Percentiles rank a stretch among this genome's conserved stretches.
phyloP scores from a whole-genome alignment of 2,888 invertebrate genomes.

The Campoplex capitator region DNA sequence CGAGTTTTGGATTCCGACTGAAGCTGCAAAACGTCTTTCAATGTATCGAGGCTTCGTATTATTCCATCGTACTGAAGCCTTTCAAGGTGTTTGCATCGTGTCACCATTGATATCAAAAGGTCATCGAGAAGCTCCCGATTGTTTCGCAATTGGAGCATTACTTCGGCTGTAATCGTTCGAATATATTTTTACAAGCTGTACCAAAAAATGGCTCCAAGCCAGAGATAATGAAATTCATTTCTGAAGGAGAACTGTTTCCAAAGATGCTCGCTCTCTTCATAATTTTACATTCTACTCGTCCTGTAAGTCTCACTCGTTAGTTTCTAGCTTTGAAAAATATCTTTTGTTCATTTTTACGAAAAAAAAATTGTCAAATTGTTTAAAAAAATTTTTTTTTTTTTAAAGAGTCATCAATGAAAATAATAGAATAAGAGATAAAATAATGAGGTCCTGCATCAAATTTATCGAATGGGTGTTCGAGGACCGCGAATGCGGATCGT shows the following conservation, averaged over 20 bases:
- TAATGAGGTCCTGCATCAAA: not conserved
- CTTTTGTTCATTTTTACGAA: not conserved
- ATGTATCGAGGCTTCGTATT: constrained; percentile 83
- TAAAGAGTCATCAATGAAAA: not conserved
- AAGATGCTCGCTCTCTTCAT: not conserved
- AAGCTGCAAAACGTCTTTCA: constrained; percentile 83
- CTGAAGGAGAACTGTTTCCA: not conserved
- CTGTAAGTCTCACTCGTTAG: not conserved
- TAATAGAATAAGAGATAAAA: not conserved
- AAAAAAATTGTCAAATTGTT: not conserved
- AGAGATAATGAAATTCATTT: not conserved
- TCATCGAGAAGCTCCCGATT: constrained; percentile 85
- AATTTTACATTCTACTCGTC: not conserved
- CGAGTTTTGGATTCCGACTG: constrained; percentile 80
- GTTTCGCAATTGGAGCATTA: constrained; percentile 84
- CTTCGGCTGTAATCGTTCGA: constrained; percentile 78
- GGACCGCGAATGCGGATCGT: not conserved
- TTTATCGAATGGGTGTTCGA: not conserved
- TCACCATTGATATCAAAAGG: constrained; percentile 83
- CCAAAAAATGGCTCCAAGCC: not conserved
- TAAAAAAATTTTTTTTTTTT: too few relatives aligned
- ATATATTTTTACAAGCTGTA: not conserved
- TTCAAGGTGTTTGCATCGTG: constrained; percentile 83
- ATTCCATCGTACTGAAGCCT: constrained; percentile 85
- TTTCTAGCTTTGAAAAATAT: not conserved